Percentiles rank a stretch among this genome's conserved stretches.
These are phyloP conservation scores for Dendrophyllia cribrosa DNA, from an alignment of 64 coral and sea anemone species.

Conservation along the genomic window DNA sequence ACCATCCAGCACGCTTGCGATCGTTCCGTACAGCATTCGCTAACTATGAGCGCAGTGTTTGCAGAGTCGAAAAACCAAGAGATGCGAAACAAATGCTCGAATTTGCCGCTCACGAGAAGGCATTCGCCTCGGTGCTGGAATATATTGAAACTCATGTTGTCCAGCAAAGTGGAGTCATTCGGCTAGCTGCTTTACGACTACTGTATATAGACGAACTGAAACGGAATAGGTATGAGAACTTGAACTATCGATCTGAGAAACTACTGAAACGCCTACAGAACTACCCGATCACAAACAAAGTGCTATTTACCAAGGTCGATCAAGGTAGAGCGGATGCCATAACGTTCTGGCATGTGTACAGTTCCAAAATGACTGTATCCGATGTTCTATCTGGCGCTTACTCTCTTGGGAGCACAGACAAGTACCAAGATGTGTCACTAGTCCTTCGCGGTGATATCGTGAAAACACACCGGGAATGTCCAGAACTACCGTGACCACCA, in stretches of 20 bases:
- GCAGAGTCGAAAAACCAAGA: not conserved
- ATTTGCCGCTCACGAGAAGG: conserved; percentile 17
- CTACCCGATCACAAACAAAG: no score
- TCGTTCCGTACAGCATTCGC: no score
- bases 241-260: no score
- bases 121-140: no score
- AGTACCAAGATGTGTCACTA: no score
- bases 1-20: no score
- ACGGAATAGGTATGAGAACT: no score
- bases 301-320: conserved; percentile 22
- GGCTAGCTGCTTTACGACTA: conserved; percentile 10
- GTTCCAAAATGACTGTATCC: conserved; percentile 8
- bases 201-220: no score
- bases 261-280: conserved; percentile 28
- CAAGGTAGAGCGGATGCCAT: not conserved
- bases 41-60: conserved; percentile 28
- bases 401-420: no score
- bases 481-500: conserved; percentile 54
- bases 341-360: no score
- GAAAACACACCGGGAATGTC: conserved; percentile 29
- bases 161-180: not conserved
- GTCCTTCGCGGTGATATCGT: conserved; percentile 19
- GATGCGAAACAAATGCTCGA: conserved; percentile 1
- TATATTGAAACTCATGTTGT: conserved; percentile 19
- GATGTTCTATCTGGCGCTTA: conserved; percentile 24